These are phyloP conservation scores for Electrophaes corylata DNA, from an alignment of 2,888 invertebrate species.

Conservation along the genomic window DNA sequence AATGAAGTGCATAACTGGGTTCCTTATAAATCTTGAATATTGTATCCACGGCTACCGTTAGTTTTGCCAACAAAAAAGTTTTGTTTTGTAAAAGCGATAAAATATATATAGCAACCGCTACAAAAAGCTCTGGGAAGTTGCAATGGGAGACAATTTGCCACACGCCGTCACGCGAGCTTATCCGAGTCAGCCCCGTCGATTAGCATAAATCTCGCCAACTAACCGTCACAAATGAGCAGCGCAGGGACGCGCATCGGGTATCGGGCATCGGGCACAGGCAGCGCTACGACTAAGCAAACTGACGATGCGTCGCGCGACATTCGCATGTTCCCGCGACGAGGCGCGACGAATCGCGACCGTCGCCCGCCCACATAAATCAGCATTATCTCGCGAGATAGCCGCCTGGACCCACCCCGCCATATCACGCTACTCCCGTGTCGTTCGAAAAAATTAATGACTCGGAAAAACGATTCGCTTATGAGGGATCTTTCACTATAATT, in stretches of 20 bases:
- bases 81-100: constrained; percentile 54
- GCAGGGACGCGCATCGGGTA: constrained; percentile 48
- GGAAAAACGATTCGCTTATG: constrained; percentile 85
- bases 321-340: constrained; percentile 66
- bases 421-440: constrained; percentile 81
- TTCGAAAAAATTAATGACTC: constrained; percentile 84
- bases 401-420: constrained; percentile 76
- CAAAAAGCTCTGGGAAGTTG: constrained; percentile 70
- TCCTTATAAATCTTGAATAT: background rate
- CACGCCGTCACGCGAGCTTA: constrained; percentile 80
- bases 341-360: constrained; percentile 82
- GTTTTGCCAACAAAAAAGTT: constrained; percentile 51
- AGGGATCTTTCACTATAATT: constrained; percentile 84
- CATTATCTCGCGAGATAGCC: constrained; percentile 84
- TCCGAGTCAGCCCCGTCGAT: constrained; percentile 78
- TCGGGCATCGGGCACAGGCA: constrained; percentile 38
- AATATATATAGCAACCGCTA: constrained; percentile 60
- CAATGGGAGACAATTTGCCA: constrained; percentile 79
- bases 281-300: constrained; percentile 61
- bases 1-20: constrained; percentile 11
- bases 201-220: constrained; percentile 83
- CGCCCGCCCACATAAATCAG: constrained; percentile 82
- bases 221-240: constrained; percentile 79
- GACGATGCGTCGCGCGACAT: constrained; percentile 60
- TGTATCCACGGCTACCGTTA: constrained; percentile 25